These are phyloP conservation scores for Bombycilla garrulus DNA, from an alignment of 2,113 vertebrate genomes.

Conservation along the genomic window DNA sequence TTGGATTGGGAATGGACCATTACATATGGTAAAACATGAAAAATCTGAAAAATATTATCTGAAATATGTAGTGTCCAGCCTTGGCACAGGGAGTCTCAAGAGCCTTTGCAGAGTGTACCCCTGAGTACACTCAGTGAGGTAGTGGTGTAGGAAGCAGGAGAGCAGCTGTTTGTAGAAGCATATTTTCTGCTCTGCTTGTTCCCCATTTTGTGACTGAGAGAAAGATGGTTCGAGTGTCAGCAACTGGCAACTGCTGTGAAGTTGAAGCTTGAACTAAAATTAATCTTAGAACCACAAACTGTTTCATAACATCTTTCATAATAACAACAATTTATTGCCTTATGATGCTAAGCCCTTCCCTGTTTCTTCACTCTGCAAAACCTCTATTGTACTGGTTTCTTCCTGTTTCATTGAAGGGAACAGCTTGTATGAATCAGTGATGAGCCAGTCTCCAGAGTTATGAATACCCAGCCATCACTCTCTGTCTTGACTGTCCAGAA, in stretches of 20 bases:
- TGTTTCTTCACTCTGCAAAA: constrained; percentile 24
- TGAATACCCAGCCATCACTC: background rate
- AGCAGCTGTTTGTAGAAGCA: background rate
- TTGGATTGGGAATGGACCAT: background rate
- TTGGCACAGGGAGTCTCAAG: background rate
- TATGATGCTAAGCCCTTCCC: constrained; percentile 15
- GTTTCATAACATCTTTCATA: constrained; percentile 58
- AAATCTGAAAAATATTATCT: background rate
- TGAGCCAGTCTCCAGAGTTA: background rate
- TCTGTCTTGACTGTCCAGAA: constrained; percentile 9
- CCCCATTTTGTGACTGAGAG: background rate
- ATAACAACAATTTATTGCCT: constrained; percentile 41
- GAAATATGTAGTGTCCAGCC: background rate
- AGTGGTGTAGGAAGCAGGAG: background rate
- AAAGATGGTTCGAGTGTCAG: background rate
- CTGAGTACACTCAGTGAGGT: background rate
- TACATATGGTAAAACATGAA: background rate
- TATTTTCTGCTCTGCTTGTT: background rate
- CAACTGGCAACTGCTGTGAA: background rate
- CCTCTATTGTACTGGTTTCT: constrained; percentile 49
- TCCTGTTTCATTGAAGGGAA: constrained; percentile 51
- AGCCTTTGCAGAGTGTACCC: background rate
- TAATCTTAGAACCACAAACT: constrained; percentile 50
- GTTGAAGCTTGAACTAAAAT: constrained; percentile 20
- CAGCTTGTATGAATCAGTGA: constrained; percentile 58